A percentile compares a stretch with the other conserved stretches of the same genome.
phyloP scores from a whole-genome alignment of 1,140 invertebrate genomes.

The Subanguina moxae region DNA sequence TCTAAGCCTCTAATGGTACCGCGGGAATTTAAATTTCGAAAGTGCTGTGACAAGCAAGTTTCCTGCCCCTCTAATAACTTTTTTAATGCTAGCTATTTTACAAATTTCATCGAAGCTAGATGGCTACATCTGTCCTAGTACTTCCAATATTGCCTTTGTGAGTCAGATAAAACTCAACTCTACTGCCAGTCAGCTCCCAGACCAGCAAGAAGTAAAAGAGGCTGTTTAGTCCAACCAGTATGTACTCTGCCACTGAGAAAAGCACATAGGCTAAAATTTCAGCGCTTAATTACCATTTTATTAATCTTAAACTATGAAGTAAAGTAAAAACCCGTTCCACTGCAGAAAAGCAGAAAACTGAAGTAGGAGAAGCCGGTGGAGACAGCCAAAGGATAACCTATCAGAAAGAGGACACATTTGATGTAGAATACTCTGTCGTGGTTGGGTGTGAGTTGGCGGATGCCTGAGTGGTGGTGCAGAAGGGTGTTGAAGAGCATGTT shows the following conservation, averaged over 20 bases:
- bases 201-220: conserved; percentile 42
- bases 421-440: conserved; percentile 48
- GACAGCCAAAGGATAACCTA: conserved; percentile 49
- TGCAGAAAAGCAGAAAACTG: conserved; percentile 43
- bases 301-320: neutral
- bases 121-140: neutral
- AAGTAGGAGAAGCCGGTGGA: conserved; percentile 53
- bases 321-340: conserved; percentile 36
- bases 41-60: no score
- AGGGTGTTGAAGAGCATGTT: conserved; percentile 57
- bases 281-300: neutral
- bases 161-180: conserved; percentile 35
- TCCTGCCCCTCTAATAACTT: no score
- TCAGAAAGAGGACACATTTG: conserved; percentile 48
- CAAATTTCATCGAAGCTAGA: no score
- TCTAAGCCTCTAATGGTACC: no score
- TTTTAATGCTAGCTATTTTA: no score
- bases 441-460: conserved; percentile 35
- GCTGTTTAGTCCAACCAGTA: conserved; percentile 39
- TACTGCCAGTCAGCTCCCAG: conserved; percentile 35
- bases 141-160: conserved; percentile 1
- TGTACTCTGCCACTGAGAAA: conserved; percentile 55
- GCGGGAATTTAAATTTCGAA: no score
- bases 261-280: conserved; percentile 46
- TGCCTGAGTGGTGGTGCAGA: conserved; percentile 51